Conservation (phyloP, 1,140 invertebrate genomes). For the Drosophila seguyi region DNA sequence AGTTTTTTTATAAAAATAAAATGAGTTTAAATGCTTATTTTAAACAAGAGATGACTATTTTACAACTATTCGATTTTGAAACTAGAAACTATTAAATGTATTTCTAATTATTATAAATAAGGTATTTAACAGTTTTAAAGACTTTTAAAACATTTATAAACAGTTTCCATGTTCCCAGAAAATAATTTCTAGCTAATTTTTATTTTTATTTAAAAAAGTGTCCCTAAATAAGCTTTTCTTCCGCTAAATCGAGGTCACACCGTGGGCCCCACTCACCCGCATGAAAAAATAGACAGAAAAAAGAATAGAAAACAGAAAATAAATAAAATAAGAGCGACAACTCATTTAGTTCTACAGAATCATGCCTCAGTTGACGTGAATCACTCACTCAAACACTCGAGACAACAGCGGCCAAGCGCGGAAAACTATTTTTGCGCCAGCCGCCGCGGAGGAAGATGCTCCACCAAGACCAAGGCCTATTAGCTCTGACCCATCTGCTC, state of each 20-base stretch:
- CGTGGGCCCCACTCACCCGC: constrained; percentile 31
- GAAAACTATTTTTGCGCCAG: constrained; percentile 75
- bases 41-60: no score
- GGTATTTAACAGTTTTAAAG: neutral
- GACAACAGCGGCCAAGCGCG: constrained; percentile 34
- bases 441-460: constrained; percentile 17
- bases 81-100: no score
- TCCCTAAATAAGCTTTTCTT: neutral
- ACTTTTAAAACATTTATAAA: neutral
- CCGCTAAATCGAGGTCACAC: neutral
- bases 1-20: neutral
- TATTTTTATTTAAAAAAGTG: no score
- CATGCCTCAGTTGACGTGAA: constrained; percentile 81
- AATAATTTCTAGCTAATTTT: no score
- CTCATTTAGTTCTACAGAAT: constrained; percentile 80
- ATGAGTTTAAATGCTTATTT: no score
- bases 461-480: constrained; percentile 68
- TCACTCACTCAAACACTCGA: constrained; percentile 77
- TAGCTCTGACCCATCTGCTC: constrained; percentile 64
- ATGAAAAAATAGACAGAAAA: constrained; percentile 15
- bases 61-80: no score
- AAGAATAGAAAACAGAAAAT: constrained; percentile 38
- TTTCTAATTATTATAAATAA: no score
- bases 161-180: neutral
- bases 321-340: constrained; percentile 73